Base-by-base conservation (phyloP, 37 sponge, comb jelly and placozoan genomes). In the Axinella damicornis region DNA sequence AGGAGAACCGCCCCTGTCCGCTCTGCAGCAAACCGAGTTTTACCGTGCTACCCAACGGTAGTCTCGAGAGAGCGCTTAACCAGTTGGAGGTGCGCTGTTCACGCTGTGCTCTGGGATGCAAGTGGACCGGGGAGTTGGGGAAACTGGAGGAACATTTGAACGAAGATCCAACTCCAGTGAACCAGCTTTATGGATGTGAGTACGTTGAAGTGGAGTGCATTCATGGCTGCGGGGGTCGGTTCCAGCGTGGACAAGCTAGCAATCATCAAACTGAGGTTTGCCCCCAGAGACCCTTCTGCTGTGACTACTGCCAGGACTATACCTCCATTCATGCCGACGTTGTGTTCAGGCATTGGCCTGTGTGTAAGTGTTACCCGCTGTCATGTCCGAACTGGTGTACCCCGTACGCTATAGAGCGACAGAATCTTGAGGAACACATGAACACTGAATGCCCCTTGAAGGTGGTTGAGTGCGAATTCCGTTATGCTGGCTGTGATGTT, bases 271-370 rank as follows among this genome's bases (percentile, higher is more conserved):
- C 37, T 28, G 57, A 77, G 59, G 24, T 70, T 15, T 86, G 86
- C 70, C 71, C 70, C 1, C 71, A 78, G 71, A 59, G 86, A n/a
- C 78, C 78, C 9, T 70, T 73, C 22, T 78, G 66, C 54, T 86
- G 86, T 77, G 86, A 69, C 39, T 60, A 86, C 33, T 86, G 86
- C 35, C 58, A 62, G 6, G 87, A 77, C 19, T 77, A 85, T 67
- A 21, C 53, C 59, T 85, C 78, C 32, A 76, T 66, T 38, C 68
- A 75, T 57, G 78, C 56, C 13, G 74, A 80, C 34, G 81, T 87
- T 0, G 74, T 74, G 63, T 32, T 59, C 38, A 4, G 53, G 2
- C 86, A 86, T 41, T 71, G 69, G 62, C 69, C 63, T 38, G 32
- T 73, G n/a, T 86, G 86, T 40, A 36, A 28, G 19, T 28, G 35